Conservation (phyloP, 2,797 vertebrate genomes). For the Siniperca scherzeri region DNA sequence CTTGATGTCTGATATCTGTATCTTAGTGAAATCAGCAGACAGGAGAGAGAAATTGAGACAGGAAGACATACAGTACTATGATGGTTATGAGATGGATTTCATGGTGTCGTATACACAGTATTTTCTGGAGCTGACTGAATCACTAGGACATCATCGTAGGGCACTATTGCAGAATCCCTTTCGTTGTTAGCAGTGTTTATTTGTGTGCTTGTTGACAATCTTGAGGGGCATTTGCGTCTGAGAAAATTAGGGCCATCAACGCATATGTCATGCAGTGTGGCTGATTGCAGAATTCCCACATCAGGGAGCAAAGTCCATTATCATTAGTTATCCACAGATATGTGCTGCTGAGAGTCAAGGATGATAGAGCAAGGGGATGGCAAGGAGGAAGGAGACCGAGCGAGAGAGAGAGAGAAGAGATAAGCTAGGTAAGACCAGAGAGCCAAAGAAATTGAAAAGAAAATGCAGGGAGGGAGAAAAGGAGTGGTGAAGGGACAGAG, state of each 20-base stretch:
- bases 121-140: conserved; percentile 25
- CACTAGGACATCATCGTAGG: conserved; percentile 8
- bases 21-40: conserved; percentile 11
- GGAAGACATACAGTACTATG: not conserved
- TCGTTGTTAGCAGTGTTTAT: conserved; percentile 60
- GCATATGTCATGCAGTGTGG: conserved; percentile 68
- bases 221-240: conserved; percentile 72
- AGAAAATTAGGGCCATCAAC: conserved; percentile 78
- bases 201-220: conserved; percentile 71
- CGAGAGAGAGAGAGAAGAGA: conserved; percentile 20
- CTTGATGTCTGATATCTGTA: conserved; percentile 6
- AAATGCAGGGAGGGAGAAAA: conserved; percentile 14
- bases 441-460: conserved; percentile 50
- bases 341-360: conserved; percentile 64
- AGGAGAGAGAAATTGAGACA: not conserved
- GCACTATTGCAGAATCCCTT: conserved; percentile 37
- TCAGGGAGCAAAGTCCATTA: conserved; percentile 81
- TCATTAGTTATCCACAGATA: conserved; percentile 79
- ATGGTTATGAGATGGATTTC: conserved; percentile 27
- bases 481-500: not conserved
- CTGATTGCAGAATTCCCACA: conserved; percentile 82
- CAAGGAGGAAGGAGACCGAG: conserved; percentile 27
- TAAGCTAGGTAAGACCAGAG: conserved; percentile 12
- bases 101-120: not conserved
- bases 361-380: conserved; percentile 60